Base-by-base conservation (phyloP, 2,113 vertebrate species). In the Peromyscus leucopus region DNA sequence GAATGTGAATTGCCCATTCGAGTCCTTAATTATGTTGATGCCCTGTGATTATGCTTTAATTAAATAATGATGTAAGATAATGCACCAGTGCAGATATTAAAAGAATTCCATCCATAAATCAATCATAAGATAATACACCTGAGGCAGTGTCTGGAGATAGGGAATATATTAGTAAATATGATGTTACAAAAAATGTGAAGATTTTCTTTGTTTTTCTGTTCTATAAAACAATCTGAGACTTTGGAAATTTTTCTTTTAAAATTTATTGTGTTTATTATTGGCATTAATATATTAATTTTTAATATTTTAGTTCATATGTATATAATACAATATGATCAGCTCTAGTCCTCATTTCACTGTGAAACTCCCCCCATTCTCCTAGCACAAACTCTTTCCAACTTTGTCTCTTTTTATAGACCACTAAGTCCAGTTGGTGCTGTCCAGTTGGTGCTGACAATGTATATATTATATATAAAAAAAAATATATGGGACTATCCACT, bases 41-140 rank as follows among this genome's bases (percentile, higher is more conserved):
- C 33, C 91, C 51, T 96, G 51, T 94, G 97, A 96, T 96, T 98
- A 87, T 69, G 2, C 33, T 96, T 96, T 97, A 98, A 98, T 98
- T 97, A 97, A 98, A 97, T 97, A 98, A 98, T 80, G 91, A 21
- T 36, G 91, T 59, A 95, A 95, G 17, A 76, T 92, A 97, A 97
- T 94, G 59, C 33, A 17, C 51, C 92, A 97, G 9, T 42, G 26
- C 83, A 95, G 24, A 89, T 93, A 79, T 94, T 94, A 96, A 86
- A 59, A 59, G 96, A 24, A 86, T 24, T 88, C 57, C 93, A 96
- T 0, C 2, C n/a, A 87, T 31, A 91, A 98, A 85, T 93, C 22
- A 95, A 78, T 96, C 93, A 75, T 57, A 92, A 65, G 31, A 84
- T 96, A 75, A 42, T 86, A 92, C 83, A 93, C 13, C 36, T 92